Evolutionary conservation across 2,888 invertebrate genomes (phyloP), one percentile per base, ranked within the genome.

Genomic region (Ischnus inquisitorius): DNA sequence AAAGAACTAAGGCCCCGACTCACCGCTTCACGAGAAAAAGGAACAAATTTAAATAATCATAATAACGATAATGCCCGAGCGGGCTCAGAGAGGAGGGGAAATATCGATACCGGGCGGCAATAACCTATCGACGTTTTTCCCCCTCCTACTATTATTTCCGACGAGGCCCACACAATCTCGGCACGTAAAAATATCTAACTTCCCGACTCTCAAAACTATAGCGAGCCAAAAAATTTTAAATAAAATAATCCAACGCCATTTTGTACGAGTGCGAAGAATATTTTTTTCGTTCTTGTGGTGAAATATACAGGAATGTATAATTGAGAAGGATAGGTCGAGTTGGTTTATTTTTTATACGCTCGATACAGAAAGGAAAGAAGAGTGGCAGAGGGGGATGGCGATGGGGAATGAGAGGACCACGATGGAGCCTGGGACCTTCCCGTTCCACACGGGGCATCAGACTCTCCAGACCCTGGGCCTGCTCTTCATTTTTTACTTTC

Each of bases 401-500:
- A 54, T 78, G 81, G 80, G 71, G 85, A 71, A 80, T 48, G 76
- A 79, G 62, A 65, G 69, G 82, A 81, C 76, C 72, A 77, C 64
- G 62, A 43, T 74, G 81, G 67, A 83, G 69, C 65, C 51, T 75
- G 76, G 76, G 60, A 48, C 65, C 72, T 65, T 75, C 19, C 60
- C 54, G 74, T 76, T 80, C 71, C 71, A 41, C 79, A 62, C 76
- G 46, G 83, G 77, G 80, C 83, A 80, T 80, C 83, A 46, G 83
- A 80, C 83, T 85, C 81, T 67, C 72, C 62, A 72, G 77, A 67
- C 71, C 77, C 74, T 77, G 78, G 72, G 79, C 83, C 43, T 88
- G 88, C 88, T 92, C 91, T 92, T 92, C 92, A 93, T 93, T 93
- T 93, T 93, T 93, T 93, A 93, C 93, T 93, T 93, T 93, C 93